These are phyloP conservation scores for Chalcis sispes DNA, from an alignment of 2,888 invertebrate species.

Conservation along the genomic window DNA sequence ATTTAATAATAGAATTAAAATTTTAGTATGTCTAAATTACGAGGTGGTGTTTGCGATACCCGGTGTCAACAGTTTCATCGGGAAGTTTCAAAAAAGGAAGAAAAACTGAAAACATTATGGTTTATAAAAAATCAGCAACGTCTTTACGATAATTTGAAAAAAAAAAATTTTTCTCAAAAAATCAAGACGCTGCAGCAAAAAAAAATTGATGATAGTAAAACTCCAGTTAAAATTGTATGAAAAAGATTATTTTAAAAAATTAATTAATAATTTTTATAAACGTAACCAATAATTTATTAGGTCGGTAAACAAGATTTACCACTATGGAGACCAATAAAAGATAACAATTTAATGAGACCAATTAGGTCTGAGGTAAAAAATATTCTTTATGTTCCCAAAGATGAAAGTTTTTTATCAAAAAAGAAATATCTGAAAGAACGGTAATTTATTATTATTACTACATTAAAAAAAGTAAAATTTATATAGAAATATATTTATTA, in stretches of 20 bases:
- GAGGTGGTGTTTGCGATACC: constrained; percentile 63
- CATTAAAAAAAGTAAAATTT: no score
- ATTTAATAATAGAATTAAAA: no score
- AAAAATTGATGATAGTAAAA: not conserved
- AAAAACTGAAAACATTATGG: constrained; percentile 66
- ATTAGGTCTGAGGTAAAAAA: constrained; percentile 62
- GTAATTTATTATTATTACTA: no score
- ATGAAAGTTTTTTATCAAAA: constrained; percentile 65
- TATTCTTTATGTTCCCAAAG: constrained; percentile 64
- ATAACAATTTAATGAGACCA: constrained; percentile 66
- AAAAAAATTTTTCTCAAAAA: constrained; percentile 18
- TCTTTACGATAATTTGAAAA: constrained; percentile 61
- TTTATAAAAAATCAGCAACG: constrained; percentile 68
- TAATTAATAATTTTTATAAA: not conserved
- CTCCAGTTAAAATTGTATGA: not conserved
- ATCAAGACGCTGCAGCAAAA: constrained; percentile 46
- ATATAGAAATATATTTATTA: no score
- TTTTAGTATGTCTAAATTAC: constrained; percentile 61
- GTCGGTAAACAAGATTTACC: constrained; percentile 45
- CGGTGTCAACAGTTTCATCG: constrained; percentile 68
- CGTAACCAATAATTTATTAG: not conserved
- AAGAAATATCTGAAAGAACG: constrained; percentile 68
- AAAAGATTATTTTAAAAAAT: not conserved
- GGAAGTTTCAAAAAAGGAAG: constrained; percentile 64
- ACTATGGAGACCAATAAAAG: constrained; percentile 62